Base-by-base conservation (phyloP, 1,140 invertebrate genomes). In the Polypedilum vanderplanki region DNA sequence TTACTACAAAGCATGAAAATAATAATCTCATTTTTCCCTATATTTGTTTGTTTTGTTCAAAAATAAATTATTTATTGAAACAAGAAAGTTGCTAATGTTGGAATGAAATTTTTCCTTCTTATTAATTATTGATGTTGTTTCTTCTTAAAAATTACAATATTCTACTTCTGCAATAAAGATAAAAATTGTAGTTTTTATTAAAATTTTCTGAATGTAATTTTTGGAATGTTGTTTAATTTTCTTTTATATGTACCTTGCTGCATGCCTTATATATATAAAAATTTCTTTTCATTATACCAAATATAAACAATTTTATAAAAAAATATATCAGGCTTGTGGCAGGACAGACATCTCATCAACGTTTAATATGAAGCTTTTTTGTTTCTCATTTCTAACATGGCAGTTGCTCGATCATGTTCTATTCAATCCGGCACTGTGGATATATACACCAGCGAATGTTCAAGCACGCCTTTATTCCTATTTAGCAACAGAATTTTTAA, bases 351-450 rank as follows among this genome's bases (percentile, higher is more conserved):
- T 79, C 78, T 82, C 80, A 82, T 80, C 20, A 70, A 80, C 77
- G 77, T 79, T 81, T 83, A 81, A 83, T 86, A 88, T 85, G 84
- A 85, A 90, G 88, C 87, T 90, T 83, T 90, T 90, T 86, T 90
- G 88, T 86, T 89, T 90, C 86, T 90, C 88, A 84, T 90, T 90
- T 85, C 85, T 90, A 79, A 92, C 89, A 78, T 93, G 91, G 88
- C 94, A 99, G 91, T 88, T 99, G 78, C 88, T 99, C 86, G 98
- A 99, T 85, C 95, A 99, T 86, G 92, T 99, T 67, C 88, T 99
- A 41, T 99, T 99, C 88, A 99, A 99, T 88, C 96, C 97, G 7
- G 94, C 95, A 33, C 86, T 99, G 67, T 99, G 98, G 98, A 98
- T 99, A 79, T 96, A 98, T 84, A 96, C 97, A 12, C 93, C 95